Evolutionary conservation across 2,888 invertebrate genomes (phyloP).

Genomic region (Neoscelio sp.): DNA sequence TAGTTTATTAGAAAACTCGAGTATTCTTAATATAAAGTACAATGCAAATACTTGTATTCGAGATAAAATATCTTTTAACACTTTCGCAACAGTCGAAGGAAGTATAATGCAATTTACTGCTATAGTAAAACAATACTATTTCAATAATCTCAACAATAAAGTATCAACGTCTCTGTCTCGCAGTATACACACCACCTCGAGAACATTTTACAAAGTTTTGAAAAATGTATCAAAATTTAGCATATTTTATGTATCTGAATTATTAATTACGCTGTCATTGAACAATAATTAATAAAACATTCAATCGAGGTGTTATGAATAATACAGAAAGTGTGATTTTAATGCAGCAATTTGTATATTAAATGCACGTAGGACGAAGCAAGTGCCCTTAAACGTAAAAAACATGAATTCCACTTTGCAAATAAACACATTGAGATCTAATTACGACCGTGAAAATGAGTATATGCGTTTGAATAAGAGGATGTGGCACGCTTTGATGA

Average conservation of each 20-base stretch:
- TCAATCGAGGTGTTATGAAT: slow-evolving; percentile 10
- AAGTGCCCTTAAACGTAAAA: slow-evolving; percentile 41
- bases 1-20: too few species aligned
- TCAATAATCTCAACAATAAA: too few species aligned
- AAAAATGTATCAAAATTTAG: background rate
- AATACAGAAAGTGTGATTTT: slow-evolving; percentile 25
- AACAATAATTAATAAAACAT: background rate
- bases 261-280: too few species aligned
- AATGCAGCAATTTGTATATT: slow-evolving; percentile 24
- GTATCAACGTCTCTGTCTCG: too few species aligned
- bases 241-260: background rate
- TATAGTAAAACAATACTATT: too few species aligned
- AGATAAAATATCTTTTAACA: too few species aligned
- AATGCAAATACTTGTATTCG: too few species aligned
- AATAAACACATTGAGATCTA: slow-evolving; percentile 52
- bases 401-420: slow-evolving; percentile 52
- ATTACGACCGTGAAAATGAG: slow-evolving; percentile 66
- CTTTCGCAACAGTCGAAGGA: too few species aligned
- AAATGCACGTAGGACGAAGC: slow-evolving; percentile 25
- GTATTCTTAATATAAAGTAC: too few species aligned
- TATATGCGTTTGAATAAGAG: slow-evolving; percentile 66
- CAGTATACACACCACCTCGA: too few species aligned
- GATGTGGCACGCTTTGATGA: slow-evolving; percentile 73
- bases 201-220: too few species aligned
- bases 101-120: too few species aligned